Base-by-base conservation (phyloP, 2,113 vertebrate genomes). In the Antigone vipio region DNA sequence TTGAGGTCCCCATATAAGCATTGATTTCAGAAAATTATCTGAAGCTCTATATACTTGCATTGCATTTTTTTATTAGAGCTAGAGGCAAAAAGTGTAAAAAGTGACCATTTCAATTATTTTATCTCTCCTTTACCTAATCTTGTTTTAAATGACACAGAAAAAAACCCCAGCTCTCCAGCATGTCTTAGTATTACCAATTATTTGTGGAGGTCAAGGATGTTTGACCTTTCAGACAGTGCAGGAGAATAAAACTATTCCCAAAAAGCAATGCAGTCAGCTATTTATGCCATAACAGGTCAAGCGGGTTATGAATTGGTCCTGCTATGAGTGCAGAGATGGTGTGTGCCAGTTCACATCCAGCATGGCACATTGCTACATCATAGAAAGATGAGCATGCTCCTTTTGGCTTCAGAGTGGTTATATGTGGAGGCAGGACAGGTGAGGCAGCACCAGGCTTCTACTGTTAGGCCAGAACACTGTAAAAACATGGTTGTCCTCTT, bases 351-450 rank as follows among this genome's bases (percentile, higher is more conserved):
- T 56, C 49, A 21, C 14, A 59, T 30, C 29, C 84, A n/a, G 4
- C 40, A 6, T 0, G 0, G 12, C 2, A 2, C 26, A 5, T 10
- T 42, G 11, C 18, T 77, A 11, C 17, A 15, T 17, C 6, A 26
- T 7, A 32, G 26, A 27, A 52, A 62, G 30, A 44, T 12, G 15
- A 2, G 3, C 7, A 16, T 5, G 34, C 21, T 64, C 9, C 6
- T 81, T 68, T 45, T 74, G 18, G 14, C 7, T 66, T 52, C 68
- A 44, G n/a, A 49, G 32, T 8, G 21, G 11, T 50, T 69, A 11
- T n/a, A 23, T 19, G 20, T 32, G 21, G 44, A 76, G 29, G 15
- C 38, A 55, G 58, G 9, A 60, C 22, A 42, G 1, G 0, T n/a
- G 24, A 68, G 15, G 9, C n/a, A 84, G 30, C 27, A 63, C 2